These are phyloP conservation scores for Myathropa florea DNA, from an alignment of 2,888 invertebrate species.

Conservation along the genomic window DNA sequence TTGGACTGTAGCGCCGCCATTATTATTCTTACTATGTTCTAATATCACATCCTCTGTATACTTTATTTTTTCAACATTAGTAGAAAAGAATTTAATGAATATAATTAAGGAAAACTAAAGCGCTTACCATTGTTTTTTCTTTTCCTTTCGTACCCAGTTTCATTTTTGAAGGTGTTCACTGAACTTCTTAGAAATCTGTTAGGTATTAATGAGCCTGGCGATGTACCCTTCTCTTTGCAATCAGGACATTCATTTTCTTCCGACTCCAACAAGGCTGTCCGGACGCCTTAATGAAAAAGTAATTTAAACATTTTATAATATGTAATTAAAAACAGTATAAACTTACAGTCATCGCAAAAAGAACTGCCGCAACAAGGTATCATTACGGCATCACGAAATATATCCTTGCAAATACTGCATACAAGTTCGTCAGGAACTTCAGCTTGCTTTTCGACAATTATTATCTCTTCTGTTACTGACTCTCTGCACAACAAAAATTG, in stretches of 20 bases:
- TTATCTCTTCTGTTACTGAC: slow-evolving; percentile 70
- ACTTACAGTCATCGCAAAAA: slow-evolving; percentile 98
- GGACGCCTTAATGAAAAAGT: slow-evolving; percentile 85
- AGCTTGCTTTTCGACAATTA: slow-evolving; percentile 81
- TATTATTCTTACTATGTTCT: too few species aligned
- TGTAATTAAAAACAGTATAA: background rate
- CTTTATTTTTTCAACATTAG: too few species aligned
- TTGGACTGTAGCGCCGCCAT: too few species aligned
- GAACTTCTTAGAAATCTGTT: slow-evolving; percentile 94
- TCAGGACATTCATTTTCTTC: slow-evolving; percentile 98
- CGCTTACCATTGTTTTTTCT: slow-evolving; percentile 59
- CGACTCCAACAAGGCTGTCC: slow-evolving; percentile 92
- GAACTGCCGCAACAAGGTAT: slow-evolving; percentile 99
- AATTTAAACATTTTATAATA: slow-evolving; percentile 17
- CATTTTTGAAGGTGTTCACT: slow-evolving; percentile 94
- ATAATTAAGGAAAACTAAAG: background rate
- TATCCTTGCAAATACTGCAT: slow-evolving; percentile 95
- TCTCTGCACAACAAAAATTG: slow-evolving; percentile 30
- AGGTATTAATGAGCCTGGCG: slow-evolving; percentile 95
- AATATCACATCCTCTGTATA: too few species aligned
- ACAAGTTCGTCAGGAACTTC: slow-evolving; percentile 95
- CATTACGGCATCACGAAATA: slow-evolving; percentile 97
- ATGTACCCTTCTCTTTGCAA: slow-evolving; percentile 95
- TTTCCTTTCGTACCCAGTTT: slow-evolving; percentile 91
- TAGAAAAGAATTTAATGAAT: too few species aligned